A percentile compares a stretch with the other conserved stretches of the same genome.
Conservation (phyloP, 2,888 invertebrate genomes). For the Platycheirus albimanus region DNA sequence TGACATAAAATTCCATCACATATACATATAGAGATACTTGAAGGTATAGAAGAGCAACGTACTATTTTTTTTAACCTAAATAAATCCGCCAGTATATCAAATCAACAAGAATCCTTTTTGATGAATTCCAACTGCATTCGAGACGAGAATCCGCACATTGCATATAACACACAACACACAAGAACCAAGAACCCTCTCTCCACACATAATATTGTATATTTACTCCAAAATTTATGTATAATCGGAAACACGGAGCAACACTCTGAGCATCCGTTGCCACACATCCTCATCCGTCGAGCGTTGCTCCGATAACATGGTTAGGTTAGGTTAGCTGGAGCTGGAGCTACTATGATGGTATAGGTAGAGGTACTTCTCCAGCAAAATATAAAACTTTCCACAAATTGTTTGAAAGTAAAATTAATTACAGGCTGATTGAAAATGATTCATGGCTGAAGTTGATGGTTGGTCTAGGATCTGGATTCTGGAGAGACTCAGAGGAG, state of each 20-base stretch:
- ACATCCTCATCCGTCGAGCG: constrained; percentile 11
- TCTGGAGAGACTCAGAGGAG: background rate
- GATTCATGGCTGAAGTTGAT: constrained; percentile 65
- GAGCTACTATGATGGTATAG: too few relatives aligned
- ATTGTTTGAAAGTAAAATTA: constrained; percentile 72
- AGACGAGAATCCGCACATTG: background rate
- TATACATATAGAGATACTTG: background rate
- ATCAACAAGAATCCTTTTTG: constrained; percentile 37
- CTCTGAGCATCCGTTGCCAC: constrained; percentile 20
- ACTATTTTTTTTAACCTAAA: constrained; percentile 4
- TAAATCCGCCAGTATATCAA: constrained; percentile 27
- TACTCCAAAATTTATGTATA: constrained; percentile 39
- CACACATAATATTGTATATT: constrained; percentile 25
- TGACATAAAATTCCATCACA: constrained; percentile 26
- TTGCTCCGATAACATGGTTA: constrained; percentile 39
- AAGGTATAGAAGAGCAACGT: background rate
- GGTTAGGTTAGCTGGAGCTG: background rate
- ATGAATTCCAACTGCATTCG: constrained; percentile 41
- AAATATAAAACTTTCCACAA: constrained; percentile 65
- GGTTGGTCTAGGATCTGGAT: constrained; percentile 21
- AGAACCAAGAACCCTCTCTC: constrained; percentile 6
- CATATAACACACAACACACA: too few relatives aligned
- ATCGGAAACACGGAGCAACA: constrained; percentile 48
- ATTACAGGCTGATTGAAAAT: constrained; percentile 71
- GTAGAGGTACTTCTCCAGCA: background rate